Evolutionary conservation across 2,888 invertebrate species (phyloP), one percentile per base, ranked within the genome.

Genomic region (Calameuta idolon): DNA sequence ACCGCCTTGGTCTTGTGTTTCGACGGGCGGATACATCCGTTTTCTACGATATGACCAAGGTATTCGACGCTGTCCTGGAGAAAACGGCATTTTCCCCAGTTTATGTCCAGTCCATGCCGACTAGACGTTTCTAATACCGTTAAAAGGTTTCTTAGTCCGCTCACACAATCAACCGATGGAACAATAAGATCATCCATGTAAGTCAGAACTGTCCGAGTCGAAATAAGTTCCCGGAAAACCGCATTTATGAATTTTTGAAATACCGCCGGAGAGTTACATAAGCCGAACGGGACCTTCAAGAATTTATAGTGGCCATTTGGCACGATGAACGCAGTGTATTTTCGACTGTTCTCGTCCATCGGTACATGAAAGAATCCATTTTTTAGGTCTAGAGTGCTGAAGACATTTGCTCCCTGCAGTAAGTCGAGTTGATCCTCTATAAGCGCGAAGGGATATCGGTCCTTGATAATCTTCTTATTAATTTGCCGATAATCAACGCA

Each of bases 321-420:
- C 0, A 81, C 79, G 1, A 85, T 80, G 69, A 88, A 87, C 0
- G 85, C 79, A 0, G 86, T 87, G 37, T 83, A 86, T 40, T 84
- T 82, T 0, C 74, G 23, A 68, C 85, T 84, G 4, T 79, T 35
- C 23, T 85, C 80, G 0, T 79, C 80, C 2, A 88, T 69, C 1
- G 79, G 74, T 11, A 87, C 85, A 75, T 87, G 85, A n/a, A 84
- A 86, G 75, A 86, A 86, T 33, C 86, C 85, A 55, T 86, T 82
- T 34, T 81, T 78, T 1, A 85, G 69, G 68, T 87, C 86, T 1
- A 87, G 34, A 0, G 82, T 83, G 30, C 80, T 85, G 34, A 79
- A 83, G 75, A 83, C 73, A 34, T 55, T 79, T 2, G 80, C 80
- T 40, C 75, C 77, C 37, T 77, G 79, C 12, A 83, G 74, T 34